Evolutionary conservation across 2,797 vertebrate species (phyloP), one percentile per base, ranked within the genome.

Genomic region (Sebastes nivosus): DNA sequence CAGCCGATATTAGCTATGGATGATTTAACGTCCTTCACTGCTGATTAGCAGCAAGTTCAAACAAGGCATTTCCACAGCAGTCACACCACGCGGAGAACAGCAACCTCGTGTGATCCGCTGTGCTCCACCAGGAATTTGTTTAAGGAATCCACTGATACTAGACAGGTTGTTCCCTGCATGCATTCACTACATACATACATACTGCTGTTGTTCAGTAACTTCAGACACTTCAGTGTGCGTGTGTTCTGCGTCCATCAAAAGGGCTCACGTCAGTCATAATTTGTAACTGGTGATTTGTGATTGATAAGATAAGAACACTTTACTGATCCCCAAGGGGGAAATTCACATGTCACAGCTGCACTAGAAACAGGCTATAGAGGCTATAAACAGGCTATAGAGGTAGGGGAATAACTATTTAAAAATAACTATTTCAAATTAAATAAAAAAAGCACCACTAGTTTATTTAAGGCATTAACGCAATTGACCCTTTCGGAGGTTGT

Each of bases 11-110:
- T 81, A 75, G 67, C 71, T 32, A n/a, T 68, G 79, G 61, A 68
- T 92, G 93, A 94, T 93, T 94, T 92, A 92, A 67, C 78, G 81
- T 78, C 10, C 42, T 73, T 74, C 69, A 13, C 72, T 64, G 66
- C 82, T 79, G 79, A 92, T 84, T 54, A 66, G 58, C 66, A 80
- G 73, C 91, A 87, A 83, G 88, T 90, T 93, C 36, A 90, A 91
- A 88, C 92, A 91, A 65, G 79, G 76, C 55, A 29, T 73, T 71
- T 72, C 68, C 66, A 79, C 73, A 24, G 34, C 64, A 38, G 68
- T 38, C 32, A 46, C 52, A 66, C 66, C 78, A 8, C 32, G 38
- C 6, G 29, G 22, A 75, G 32, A 70, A 79, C 66, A 1, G 67
- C 75, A 59, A 55, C 50, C 24, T 55, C 1, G 27, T 59, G 5